Conservation (phyloP, 2,113 vertebrate genomes). For the Pelecanus crispus region DNA sequence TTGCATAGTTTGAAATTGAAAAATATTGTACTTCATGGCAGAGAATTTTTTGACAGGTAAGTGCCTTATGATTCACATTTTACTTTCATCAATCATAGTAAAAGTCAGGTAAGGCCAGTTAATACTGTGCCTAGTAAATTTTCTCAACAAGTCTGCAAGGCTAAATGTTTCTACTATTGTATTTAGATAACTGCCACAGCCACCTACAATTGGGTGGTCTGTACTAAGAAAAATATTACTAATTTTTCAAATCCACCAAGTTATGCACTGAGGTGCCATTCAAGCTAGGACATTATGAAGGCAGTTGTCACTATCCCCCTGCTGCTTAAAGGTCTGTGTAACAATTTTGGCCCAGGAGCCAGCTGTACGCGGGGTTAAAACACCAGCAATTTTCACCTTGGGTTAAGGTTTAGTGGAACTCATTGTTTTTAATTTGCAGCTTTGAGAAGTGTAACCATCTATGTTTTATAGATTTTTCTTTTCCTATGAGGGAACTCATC, state of each 20-base stretch:
- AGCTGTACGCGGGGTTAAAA: neutral
- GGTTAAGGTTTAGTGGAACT: conserved; percentile 38
- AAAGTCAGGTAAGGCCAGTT: neutral
- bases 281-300: neutral
- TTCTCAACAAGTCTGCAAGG: neutral
- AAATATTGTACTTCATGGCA: neutral
- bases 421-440: conserved; percentile 62
- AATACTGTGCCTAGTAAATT: neutral
- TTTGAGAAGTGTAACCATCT: conserved; percentile 52
- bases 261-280: neutral
- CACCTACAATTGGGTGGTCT: neutral
- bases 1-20: neutral
- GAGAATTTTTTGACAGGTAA: neutral
- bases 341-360: neutral
- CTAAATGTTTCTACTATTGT: neutral
- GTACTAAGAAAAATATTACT: neutral
- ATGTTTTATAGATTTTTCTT: conserved; percentile 59
- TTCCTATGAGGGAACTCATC: conserved; percentile 56
- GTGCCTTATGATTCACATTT: neutral
- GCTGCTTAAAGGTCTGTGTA: neutral
- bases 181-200: neutral
- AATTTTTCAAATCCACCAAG: neutral
- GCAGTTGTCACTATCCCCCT: neutral
- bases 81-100: neutral
- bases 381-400: conserved; percentile 35